Percentiles rank a stretch among this genome's conserved stretches.
These are phyloP conservation scores for Enteromius radiatus DNA, from an alignment of 2,797 vertebrate species.

Conservation along the genomic window DNA sequence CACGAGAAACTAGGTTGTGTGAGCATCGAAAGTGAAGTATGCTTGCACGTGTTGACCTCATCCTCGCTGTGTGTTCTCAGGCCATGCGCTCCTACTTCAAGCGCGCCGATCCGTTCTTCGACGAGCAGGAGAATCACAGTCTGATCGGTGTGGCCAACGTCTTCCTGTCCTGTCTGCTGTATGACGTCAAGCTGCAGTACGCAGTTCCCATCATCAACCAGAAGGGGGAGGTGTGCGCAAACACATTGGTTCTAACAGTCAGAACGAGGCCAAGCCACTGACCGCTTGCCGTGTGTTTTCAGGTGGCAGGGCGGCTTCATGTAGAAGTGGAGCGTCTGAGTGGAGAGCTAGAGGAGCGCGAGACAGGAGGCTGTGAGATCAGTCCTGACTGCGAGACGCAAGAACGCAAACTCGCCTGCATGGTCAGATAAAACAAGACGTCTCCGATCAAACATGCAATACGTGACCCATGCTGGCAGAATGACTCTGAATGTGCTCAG, in stretches of 20 bases:
- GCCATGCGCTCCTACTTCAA: conserved; percentile 90
- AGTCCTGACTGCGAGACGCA: conserved; percentile 79
- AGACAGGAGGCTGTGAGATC: conserved; percentile 82
- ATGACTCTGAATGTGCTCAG: too few species aligned
- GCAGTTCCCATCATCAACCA: conserved; percentile 97
- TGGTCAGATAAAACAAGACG: conserved; percentile 75
- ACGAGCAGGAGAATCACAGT: conserved; percentile 95
- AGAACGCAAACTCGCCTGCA: conserved; percentile 90
- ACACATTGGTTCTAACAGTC: accelerated
- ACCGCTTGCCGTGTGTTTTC: background rate
- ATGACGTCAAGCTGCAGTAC: conserved; percentile 93
- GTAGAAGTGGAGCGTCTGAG: conserved; percentile 90
- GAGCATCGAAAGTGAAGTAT: background rate
- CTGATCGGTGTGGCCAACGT: conserved; percentile 97
- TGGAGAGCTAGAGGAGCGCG: conserved; percentile 83
- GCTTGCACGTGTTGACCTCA: background rate
- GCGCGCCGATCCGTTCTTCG: conserved; percentile 94
- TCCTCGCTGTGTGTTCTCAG: conserved; percentile 65
- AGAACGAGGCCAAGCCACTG: background rate
- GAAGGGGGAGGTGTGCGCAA: conserved; percentile 89
- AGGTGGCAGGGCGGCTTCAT: conserved; percentile 93
- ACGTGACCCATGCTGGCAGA: background rate
- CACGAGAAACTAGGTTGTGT: background rate
- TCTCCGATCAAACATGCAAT: background rate
- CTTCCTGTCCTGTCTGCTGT: conserved; percentile 94